Conservation (phyloP, 2,113 vertebrate species). For the Garra rufa region DNA sequence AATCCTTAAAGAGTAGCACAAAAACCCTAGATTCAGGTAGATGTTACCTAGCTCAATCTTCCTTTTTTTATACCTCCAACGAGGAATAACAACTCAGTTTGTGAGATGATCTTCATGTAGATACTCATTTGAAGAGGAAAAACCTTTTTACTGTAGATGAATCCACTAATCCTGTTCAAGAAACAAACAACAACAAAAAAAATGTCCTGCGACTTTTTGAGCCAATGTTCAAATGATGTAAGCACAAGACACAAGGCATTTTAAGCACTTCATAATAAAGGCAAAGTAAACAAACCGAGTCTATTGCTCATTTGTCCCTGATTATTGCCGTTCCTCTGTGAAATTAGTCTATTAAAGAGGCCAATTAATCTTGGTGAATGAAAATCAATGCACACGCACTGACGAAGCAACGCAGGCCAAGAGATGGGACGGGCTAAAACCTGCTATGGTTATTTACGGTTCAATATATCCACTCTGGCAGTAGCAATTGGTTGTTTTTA, state of each 20-base stretch:
- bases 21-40: slow-evolving; percentile 88
- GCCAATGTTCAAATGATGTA: slow-evolving; percentile 85
- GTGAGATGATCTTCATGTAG: slow-evolving; percentile 72
- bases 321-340: slow-evolving; percentile 56
- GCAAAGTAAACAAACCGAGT: slow-evolving; percentile 73
- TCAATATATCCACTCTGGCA: slow-evolving; percentile 10
- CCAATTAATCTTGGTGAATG: slow-evolving; percentile 58
- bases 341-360: slow-evolving; percentile 55
- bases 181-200: slow-evolving; percentile 64
- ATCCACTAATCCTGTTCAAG: slow-evolving; percentile 76
- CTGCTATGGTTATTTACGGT: slow-evolving; percentile 16
- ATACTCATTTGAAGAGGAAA: slow-evolving; percentile 75
- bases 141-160: slow-evolving; percentile 84
- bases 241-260: slow-evolving; percentile 88
- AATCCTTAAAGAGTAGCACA: slow-evolving; percentile 85
- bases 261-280: slow-evolving; percentile 89
- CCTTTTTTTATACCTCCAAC: slow-evolving; percentile 80
- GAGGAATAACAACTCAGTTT: slow-evolving; percentile 77
- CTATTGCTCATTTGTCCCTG: slow-evolving; percentile 64
- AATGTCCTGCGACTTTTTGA: slow-evolving; percentile 75
- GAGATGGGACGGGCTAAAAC: slow-evolving; percentile 37
- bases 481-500: slow-evolving; percentile 16
- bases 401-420: slow-evolving; percentile 39
- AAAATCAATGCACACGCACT: slow-evolving; percentile 55
- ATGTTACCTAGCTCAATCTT: slow-evolving; percentile 84